Conservation (phyloP, 2,113 vertebrate species). For the Stomatorhinus ivindoensis region DNA sequence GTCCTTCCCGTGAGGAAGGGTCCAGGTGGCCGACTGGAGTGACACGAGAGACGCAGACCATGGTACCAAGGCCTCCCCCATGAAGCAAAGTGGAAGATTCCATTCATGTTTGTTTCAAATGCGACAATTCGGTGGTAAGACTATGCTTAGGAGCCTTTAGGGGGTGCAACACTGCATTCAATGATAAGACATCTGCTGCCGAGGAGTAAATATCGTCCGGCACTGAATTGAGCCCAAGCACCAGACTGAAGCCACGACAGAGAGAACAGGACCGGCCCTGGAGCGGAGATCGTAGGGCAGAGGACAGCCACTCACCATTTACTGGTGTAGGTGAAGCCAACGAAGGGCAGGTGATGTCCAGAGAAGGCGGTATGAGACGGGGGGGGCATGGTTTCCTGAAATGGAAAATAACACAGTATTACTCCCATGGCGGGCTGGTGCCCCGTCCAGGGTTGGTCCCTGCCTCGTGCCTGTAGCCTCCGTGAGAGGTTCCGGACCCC, state of each 20-base stretch:
- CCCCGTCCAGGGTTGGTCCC: background rate
- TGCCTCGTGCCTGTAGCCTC: no score
- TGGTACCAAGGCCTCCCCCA: background rate
- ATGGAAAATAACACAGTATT: constrained; percentile 21
- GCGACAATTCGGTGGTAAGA: background rate
- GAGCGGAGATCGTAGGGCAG: background rate
- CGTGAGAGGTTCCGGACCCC: no score
- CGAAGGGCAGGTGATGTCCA: constrained; percentile 93
- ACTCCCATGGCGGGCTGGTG: background rate
- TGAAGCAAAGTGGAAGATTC: background rate
- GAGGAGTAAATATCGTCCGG: background rate
- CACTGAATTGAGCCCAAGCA: background rate
- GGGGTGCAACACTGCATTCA: background rate
- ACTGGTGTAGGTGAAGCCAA: constrained; percentile 96
- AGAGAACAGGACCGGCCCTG: background rate
- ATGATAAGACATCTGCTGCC: background rate
- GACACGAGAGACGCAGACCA: background rate
- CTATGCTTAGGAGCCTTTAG: background rate
- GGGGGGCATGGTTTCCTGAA: constrained; percentile 93
- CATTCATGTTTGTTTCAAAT: background rate
- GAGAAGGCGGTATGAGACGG: constrained; percentile 94
- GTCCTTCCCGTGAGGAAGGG: background rate
- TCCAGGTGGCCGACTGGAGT: background rate
- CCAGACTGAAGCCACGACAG: background rate
- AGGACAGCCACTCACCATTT: constrained; percentile 80